Base-by-base conservation (phyloP, 2,797 vertebrate genomes). In the Rhynchonycteris naso region DNA sequence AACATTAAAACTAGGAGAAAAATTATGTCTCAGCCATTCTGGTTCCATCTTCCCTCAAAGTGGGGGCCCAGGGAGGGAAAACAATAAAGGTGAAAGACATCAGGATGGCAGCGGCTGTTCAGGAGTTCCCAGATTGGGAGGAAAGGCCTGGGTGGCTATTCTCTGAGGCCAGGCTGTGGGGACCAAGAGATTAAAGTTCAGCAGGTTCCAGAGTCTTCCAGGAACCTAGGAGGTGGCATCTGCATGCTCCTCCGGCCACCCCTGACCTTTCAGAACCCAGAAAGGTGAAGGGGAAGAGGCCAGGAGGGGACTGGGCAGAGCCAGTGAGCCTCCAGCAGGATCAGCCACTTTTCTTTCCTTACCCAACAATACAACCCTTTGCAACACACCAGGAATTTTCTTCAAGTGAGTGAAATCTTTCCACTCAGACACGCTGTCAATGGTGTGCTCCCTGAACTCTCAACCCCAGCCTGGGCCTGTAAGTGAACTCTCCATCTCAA, bases 81-180 rank as follows among this genome's bases (percentile, higher is more conserved):
- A 74, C 26, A 84, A 65, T 79, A 88, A 86, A 68, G 30, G 52
- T 74, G 43, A 69, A 86, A 90, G 69, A 84, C 5, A 7, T 63
- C 56, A 65, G 33, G 47, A 86, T 35, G 61, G 86, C 84, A 91
- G 72, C 80, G 0, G 1, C 87, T 63, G 52, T 52, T 66, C 66
- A 50, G 63, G 65, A 97, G 95, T 95, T 88, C 26, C 47, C 80
- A 90, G 81, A 33, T 82, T 84, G 83, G 69, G 47, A 95, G 82
- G 76, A 82, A 75, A 94, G 54, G 24, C 16, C 66, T 33, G 66
- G 56, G 11, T 72, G 50, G 30, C 24, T 9, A 12, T 90, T 50
- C 50, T 92, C 78, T 56, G 33, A 96, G 38, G 56, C 38, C 5
- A 56, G 59, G 33, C 61, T 86, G 28, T 78, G 82, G 66, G 66